phyloP scores from a whole-genome alignment of 2,113 vertebrate species.

The Sarotherodon lohbergeri region DNA sequence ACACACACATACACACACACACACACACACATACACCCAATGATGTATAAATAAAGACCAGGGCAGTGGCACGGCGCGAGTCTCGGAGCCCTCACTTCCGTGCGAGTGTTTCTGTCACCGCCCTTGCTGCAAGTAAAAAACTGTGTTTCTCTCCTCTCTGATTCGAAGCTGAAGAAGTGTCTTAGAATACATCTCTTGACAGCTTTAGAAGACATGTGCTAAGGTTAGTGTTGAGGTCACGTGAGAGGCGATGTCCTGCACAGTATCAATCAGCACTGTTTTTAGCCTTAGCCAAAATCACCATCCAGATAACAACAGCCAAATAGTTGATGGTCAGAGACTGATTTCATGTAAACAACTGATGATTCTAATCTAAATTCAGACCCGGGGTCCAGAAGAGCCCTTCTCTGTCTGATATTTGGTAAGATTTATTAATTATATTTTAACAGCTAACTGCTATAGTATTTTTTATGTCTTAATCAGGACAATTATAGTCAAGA shows the following conservation, averaged over 20 bases:
- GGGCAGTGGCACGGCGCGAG: too few species aligned
- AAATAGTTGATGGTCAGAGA: neutral
- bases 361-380: neutral
- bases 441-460: neutral
- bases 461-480: neutral
- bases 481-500: neutral
- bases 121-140: too few species aligned
- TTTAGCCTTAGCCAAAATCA: neutral
- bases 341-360: neutral
- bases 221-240: neutral
- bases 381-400: neutral
- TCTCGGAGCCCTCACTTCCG: too few species aligned
- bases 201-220: neutral
- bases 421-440: rapidly evolving
- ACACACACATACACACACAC: too few species aligned
- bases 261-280: neutral
- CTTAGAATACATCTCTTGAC: too few species aligned
- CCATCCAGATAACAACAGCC: neutral
- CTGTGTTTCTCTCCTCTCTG: too few species aligned
- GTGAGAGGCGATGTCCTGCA: neutral
- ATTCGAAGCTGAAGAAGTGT: too few species aligned
- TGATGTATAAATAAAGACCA: too few species aligned
- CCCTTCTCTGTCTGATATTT: neutral
- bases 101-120: too few species aligned
- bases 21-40: too few species aligned